phyloP scores from a whole-genome alignment of 2,113 vertebrate species.

The Zosterops lateralis region DNA sequence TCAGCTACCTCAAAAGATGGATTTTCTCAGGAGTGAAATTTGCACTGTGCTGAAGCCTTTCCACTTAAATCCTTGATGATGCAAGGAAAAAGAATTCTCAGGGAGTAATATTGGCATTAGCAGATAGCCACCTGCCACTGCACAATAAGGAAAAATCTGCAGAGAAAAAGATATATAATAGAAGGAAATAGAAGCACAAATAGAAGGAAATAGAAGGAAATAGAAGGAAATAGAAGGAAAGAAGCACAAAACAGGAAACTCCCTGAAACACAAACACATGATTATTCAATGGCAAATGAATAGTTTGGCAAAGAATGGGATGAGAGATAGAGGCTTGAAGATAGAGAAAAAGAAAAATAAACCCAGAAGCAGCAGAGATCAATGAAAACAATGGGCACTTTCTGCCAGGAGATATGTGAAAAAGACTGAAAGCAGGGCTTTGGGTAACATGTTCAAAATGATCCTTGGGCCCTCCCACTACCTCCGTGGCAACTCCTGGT shows the following conservation, averaged over 20 bases:
- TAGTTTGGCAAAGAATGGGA: conserved; percentile 16
- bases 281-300: neutral
- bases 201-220: no score
- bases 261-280: neutral
- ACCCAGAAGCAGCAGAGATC: conserved; percentile 28
- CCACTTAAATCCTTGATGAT: conserved; percentile 55
- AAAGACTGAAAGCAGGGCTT: neutral
- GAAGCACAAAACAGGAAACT: neutral
- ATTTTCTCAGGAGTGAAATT: conserved; percentile 66
- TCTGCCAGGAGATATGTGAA: conserved; percentile 16
- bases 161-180: no score
- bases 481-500: neutral
- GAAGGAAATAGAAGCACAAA: no score
- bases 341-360: conserved; percentile 37
- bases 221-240: neutral
- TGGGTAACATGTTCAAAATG: neutral
- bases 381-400: conserved; percentile 34
- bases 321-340: neutral
- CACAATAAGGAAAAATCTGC: neutral
- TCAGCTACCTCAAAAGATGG: conserved; percentile 63
- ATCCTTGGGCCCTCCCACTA: neutral
- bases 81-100: conserved; percentile 27
- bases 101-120: conserved; percentile 30
- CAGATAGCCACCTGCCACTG: conserved; percentile 6
- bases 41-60: conserved; percentile 56